Conservation (phyloP, 1,140 invertebrate species). For the Heliconius eleuchia region DNA sequence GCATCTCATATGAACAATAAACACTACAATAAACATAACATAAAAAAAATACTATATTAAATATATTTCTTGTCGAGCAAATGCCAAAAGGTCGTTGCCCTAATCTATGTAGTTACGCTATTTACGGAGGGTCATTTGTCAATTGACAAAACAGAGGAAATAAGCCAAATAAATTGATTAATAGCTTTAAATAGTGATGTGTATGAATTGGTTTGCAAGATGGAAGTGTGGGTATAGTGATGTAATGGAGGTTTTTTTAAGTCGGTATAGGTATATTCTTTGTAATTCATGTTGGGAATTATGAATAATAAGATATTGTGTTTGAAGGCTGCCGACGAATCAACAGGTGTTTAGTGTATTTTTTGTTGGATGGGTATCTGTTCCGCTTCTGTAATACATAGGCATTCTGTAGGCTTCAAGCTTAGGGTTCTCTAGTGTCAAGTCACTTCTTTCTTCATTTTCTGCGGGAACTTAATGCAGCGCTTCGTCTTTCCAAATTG, state of each 20-base stretch:
- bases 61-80: slow-evolving; percentile 17
- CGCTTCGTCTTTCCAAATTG: neutral
- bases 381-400: no score
- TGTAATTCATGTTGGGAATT: neutral
- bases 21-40: no score
- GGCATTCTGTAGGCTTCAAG: no score
- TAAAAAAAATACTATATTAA: neutral
- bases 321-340: no score
- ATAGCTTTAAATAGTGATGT: slow-evolving; percentile 17
- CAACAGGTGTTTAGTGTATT: no score
- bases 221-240: neutral
- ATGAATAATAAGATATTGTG: no score
- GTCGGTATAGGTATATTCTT: neutral
- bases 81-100: slow-evolving; percentile 28
- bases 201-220: slow-evolving; percentile 10
- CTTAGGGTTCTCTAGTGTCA: neutral
- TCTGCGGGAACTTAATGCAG: no score
- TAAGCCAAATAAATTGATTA: slow-evolving; percentile 24
- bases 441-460: neutral
- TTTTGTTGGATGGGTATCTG: no score
- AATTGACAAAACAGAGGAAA: slow-evolving; percentile 31
- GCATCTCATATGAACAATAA: neutral
- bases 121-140: slow-evolving; percentile 28
- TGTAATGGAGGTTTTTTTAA: neutral
- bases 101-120: slow-evolving; percentile 30